phyloP scores from a whole-genome alignment of 2,797 vertebrate species.

The Cirrhinus mrigala region DNA sequence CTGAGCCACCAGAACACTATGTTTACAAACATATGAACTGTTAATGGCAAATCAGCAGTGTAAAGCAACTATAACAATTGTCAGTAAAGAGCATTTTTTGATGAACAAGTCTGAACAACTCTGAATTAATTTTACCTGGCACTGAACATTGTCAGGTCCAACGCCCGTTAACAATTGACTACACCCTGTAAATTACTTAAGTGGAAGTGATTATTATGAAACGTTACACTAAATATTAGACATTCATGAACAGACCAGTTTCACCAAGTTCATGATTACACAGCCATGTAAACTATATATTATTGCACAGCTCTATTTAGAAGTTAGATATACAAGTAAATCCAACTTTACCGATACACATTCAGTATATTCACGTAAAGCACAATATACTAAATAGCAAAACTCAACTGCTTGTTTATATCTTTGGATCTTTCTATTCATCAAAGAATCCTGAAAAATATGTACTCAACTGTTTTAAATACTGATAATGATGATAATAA shows the following conservation, averaged over 20 bases:
- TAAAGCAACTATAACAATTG: conserved; percentile 1
- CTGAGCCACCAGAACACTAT: neutral
- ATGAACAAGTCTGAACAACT: conserved; percentile 15
- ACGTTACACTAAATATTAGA: neutral
- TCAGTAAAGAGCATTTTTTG: neutral
- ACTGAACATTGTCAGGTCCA: neutral
- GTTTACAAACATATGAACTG: conserved; percentile 10
- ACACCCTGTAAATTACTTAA: neutral
- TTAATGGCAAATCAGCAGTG: neutral
- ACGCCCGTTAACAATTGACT: neutral
- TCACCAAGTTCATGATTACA: neutral
- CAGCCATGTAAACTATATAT: neutral
- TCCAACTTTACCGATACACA: neutral
- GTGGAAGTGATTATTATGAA: neutral
- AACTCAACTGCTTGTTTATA: neutral
- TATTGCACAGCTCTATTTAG: neutral
- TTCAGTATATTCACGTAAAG: neutral
- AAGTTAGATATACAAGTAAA: neutral
- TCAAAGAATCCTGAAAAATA: too few species aligned
- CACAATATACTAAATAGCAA: neutral
- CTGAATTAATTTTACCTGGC: neutral
- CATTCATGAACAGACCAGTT: neutral
- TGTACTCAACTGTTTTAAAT: too few species aligned
- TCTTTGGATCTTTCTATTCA: too few species aligned
- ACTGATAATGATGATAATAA: too few species aligned